These are phyloP conservation scores for Alosa alosa DNA, from an alignment of 2,113 vertebrate genomes.

Conservation along the genomic window DNA sequence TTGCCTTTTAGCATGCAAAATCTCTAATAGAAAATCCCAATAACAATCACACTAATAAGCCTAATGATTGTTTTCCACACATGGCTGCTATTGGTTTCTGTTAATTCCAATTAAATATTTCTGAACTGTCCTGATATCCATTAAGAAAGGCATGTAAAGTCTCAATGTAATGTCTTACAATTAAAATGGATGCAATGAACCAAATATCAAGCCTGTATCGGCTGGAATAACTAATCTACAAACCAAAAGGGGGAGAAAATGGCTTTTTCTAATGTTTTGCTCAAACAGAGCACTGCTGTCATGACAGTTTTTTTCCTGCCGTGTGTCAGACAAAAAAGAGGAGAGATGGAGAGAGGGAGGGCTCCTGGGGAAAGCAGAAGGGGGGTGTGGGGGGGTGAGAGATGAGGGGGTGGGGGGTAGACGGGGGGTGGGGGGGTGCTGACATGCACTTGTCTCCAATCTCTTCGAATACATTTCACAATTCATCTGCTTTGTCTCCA, in stretches of 20 bases:
- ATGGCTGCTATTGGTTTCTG: slow-evolving; percentile 57
- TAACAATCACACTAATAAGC: slow-evolving; percentile 16
- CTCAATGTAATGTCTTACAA: slow-evolving; percentile 58
- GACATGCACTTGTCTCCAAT: slow-evolving; percentile 97
- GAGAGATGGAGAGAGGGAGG: slow-evolving; percentile 47
- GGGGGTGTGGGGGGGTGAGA: slow-evolving; percentile 22
- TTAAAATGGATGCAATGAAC: slow-evolving; percentile 60
- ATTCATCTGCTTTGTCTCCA: slow-evolving; percentile 99
- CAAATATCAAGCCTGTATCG: slow-evolving; percentile 47
- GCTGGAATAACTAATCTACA: slow-evolving; percentile 61
- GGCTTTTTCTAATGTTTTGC: slow-evolving; percentile 74
- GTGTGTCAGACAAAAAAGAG: slow-evolving; percentile 70
- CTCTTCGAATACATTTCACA: slow-evolving; percentile 99
- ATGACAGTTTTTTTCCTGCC: slow-evolving; percentile 66
- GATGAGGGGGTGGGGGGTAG: slow-evolving; percentile 49
- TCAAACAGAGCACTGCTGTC: slow-evolving; percentile 73
- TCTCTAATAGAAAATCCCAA: slow-evolving; percentile 8
- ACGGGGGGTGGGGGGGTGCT: slow-evolving; percentile 80
- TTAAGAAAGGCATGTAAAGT: slow-evolving; percentile 62
- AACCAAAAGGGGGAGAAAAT: slow-evolving; percentile 65
- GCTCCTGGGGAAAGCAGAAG: slow-evolving; percentile 65
- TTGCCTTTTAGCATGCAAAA: slow-evolving; percentile 16
- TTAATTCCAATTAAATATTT: slow-evolving; percentile 57
- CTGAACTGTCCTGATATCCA: slow-evolving; percentile 63
- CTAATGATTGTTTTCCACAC: slow-evolving; percentile 56